Base-by-base conservation (phyloP, 92 coral and sea anemone species). In the Epizoanthus scotinus region DNA sequence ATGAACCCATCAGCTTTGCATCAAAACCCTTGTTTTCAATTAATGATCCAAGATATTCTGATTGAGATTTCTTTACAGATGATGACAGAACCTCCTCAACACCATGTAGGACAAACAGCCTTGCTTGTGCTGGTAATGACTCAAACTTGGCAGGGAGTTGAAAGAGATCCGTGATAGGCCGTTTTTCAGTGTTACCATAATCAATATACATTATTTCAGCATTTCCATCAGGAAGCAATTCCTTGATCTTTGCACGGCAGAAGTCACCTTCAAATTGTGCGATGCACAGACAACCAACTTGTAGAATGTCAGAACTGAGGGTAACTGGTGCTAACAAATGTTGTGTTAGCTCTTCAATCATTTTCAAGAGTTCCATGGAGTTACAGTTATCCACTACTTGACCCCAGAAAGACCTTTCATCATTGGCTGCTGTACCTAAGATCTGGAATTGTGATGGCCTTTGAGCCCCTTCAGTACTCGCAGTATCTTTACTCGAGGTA, bases 151-250 rank as follows among this genome's bases (percentile, higher is more conserved):
- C 49, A 1, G 89, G 89, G 17, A 85, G 78, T 28, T 79, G 75
- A 63, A 42, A 79, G 40, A 85, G 61, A n/a, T 85, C 89, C 0
- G 50, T 34, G 1, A 19, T 5, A 13, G 40, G 47, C 1, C 78
- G 60, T 59, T 78, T 78, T 44, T 85, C 89, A 18, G 57, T 79
- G 53, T 85, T 85, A 34, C 89, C 89, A 70, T 79, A 85, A 70
- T 85, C 89, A 57, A 85, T 78, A 64, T 78, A 85, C 5, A 56
- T n/a, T 36, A 79, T 52, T 26, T 85, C 85, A 17, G 79, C 73
- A 6, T 55, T 31, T 4, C 44, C 60, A 63, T 84, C 84, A 9
- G 56, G 38, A 47, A 38, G 67, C 19, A 28, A 17, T 59, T 53
- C 27, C 49, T 9, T 56, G 38, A 85, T 70, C 79, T 56, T 85